Evolutionary conservation across 2,888 invertebrate genomes (phyloP).

Genomic region (Baronia brevicornis): DNA sequence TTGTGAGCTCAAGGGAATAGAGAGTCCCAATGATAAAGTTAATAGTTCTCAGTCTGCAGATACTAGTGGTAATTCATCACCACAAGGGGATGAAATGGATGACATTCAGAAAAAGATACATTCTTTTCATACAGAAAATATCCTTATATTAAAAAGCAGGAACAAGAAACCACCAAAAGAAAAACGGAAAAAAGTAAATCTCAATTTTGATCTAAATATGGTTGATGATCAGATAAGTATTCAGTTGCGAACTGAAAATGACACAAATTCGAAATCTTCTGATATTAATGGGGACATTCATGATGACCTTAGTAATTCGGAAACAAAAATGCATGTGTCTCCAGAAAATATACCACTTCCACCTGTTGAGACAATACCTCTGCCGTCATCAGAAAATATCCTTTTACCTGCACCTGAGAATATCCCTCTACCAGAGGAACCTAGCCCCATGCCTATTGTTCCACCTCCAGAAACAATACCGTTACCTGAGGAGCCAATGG

Average conservation of each 20-base stretch:
- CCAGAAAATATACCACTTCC: constrained; percentile 59
- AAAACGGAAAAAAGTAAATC: constrained; percentile 71
- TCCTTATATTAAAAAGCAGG: constrained; percentile 75
- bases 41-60: constrained; percentile 61
- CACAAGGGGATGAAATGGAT: constrained; percentile 73
- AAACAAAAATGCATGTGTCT: constrained; percentile 44
- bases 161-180: constrained; percentile 74
- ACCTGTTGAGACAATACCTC: constrained; percentile 63
- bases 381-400: constrained; percentile 55
- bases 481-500: constrained; percentile 54
- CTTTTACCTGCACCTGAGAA: constrained; percentile 55
- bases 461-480: constrained; percentile 57
- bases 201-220: constrained; percentile 71
- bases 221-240: constrained; percentile 71
- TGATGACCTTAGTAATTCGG: constrained; percentile 43
- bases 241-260: constrained; percentile 57
- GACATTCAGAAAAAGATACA: constrained; percentile 78
- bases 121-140: constrained; percentile 79
- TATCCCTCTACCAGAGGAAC: constrained; percentile 57
- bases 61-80: constrained; percentile 68
- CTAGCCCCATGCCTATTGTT: constrained; percentile 42
- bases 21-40: constrained; percentile 53
- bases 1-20: constrained; percentile 42
- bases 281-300: constrained; percentile 57
- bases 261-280: constrained; percentile 32